Evolutionary conservation across 2,888 invertebrate genomes (phyloP), one percentile per base, ranked within the genome.

Genomic region (Ichneumoninae sp.): DNA sequence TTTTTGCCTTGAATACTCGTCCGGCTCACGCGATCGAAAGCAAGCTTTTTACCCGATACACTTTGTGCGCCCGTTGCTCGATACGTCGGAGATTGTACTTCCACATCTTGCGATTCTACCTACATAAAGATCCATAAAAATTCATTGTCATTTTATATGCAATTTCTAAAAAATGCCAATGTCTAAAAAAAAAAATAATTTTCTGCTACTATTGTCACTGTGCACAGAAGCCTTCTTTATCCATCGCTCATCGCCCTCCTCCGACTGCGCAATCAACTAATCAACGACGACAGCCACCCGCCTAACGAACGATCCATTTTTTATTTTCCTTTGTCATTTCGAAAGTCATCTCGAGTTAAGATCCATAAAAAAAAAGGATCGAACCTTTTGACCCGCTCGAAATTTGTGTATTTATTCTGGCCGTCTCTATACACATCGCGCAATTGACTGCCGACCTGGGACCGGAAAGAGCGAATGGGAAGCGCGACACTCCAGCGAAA

Each of bases 131-230:
- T 36, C 36, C 33, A 69, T 47, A 47, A 70, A 69, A 60, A 78
- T n/a, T 66, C 66, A 71, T 83, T 79, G 79, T 75, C 65, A 79
- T 57, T 83, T 79, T 54, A 65, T 40, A 70, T 75, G 57, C 75
- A 40, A 40, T 40, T 65, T 75, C 36, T 65, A 19, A 54, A 26
- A 83, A 36, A 70, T 19, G 19, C 19, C 19, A 19, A 19, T 19
- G 19, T 19, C 19, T 19, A 79, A 75, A 65, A 40, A 40, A 2
- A 40, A 40, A 40, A 40, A 60, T 13, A 26, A 3, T 22, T 71
- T 75, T 66, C 65, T 50, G 62, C 70, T 75, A 83, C 79, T 83
- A 75, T 75, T 1, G 79, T 83, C 52, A 30, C 62, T 60, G 50
- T 16, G 33, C 26, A 30, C n/a, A 16, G 44, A 26, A 26, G n/a